These are phyloP conservation scores for Falco naumanni DNA, from an alignment of 2,797 vertebrate species.

Conservation along the genomic window DNA sequence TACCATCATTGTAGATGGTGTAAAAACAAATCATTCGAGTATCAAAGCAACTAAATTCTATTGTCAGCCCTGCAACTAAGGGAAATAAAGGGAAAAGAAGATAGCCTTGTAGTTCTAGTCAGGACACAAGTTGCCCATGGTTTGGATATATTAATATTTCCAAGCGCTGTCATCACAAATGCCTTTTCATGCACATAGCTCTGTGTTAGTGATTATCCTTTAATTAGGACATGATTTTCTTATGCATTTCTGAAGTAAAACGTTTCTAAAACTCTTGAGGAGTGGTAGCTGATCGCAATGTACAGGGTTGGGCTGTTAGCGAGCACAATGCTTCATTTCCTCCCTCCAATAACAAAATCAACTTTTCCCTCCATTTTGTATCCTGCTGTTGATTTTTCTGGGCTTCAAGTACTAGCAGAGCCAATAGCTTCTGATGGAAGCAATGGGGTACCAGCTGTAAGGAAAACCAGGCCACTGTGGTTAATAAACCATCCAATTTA, in stretches of 20 bases:
- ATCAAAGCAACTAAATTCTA: background rate
- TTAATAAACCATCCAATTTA: slow-evolving; percentile 1
- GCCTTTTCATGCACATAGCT: background rate
- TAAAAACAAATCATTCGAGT: background rate
- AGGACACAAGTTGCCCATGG: background rate
- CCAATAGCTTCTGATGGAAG: background rate
- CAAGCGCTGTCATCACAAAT: background rate
- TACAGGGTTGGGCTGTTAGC: background rate
- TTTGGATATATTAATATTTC: background rate
- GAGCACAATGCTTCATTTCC: background rate
- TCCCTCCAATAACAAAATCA: background rate
- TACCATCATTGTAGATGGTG: background rate
- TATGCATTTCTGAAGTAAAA: background rate
- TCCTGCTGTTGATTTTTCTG: slow-evolving; percentile 1
- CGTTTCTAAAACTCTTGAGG: background rate
- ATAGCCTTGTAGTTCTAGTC: background rate
- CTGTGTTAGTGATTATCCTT: background rate
- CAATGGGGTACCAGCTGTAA: background rate
- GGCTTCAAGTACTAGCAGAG: background rate
- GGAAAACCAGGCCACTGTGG: slow-evolving; percentile 17
- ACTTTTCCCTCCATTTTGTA: background rate
- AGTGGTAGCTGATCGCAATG: background rate
- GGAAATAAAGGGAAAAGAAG: background rate
- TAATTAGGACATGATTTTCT: background rate
- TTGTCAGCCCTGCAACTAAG: background rate